Base-by-base conservation (phyloP, 2,888 invertebrate species). In the Lithophane semibrunnea region DNA sequence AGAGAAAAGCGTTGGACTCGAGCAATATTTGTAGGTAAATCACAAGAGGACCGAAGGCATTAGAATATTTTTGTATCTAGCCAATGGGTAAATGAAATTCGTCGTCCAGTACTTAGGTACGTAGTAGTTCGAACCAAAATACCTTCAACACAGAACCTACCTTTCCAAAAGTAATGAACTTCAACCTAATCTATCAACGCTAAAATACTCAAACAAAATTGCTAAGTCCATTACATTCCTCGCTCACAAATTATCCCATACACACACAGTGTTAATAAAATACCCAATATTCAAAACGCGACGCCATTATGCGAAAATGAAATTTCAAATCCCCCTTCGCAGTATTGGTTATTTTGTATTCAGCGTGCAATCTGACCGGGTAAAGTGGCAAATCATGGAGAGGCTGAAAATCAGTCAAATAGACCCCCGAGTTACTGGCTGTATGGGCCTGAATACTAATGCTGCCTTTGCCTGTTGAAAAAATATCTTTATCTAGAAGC, bases 361-460 rank as follows among this genome's bases (percentile, higher is more conserved):
- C 96, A 94, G 88, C 90, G 86, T 93, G 88, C 92, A 92, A 83
- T 82, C 93, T 96, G 96, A 95, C 96, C 95, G 96, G 95, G 96
- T 94, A 94, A 96, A 96, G 96, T 96, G 96, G 95, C 95, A 95
- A 96, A 96, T 96, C 96, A 96, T 96, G 95, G 95, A 96, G 94
- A 92, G 94, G 94, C 95, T 95, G 96, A 96, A 95, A 96, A 96
- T 96, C 96, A 96, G 96, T 96, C 96, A 96, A 96, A 96, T 95
- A 96, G 95, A 96, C 95, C 94, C 92, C 93, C 92, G 95, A 94
- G 96, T 94, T 94, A 94, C 94, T 93, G 92, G 92, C 90, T 84
- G 86, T 64, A 92, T 93, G 86, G 91, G 76, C 80, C 87, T 91
- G 96, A 94, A 96, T 96, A 94, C 92, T 92, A 93, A 91, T 90